Conservation (phyloP, 2,888 invertebrate species). For the Cheilosia vulpina region DNA sequence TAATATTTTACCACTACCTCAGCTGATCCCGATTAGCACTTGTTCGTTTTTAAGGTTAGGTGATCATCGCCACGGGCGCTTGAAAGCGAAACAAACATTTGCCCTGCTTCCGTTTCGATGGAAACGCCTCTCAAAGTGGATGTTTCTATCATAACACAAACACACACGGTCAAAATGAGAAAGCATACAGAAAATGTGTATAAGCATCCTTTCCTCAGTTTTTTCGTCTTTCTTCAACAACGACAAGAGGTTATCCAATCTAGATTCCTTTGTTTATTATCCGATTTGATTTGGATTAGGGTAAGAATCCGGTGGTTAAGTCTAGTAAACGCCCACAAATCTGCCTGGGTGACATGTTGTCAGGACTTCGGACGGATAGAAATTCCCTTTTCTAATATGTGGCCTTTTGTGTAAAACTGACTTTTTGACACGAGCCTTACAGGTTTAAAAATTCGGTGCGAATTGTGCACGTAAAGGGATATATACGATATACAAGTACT, state of each 20-base stretch:
- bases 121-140: conserved; percentile 45
- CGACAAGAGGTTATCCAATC: conserved; percentile 65
- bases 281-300: conserved; percentile 82
- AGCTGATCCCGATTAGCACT: conserved; percentile 70
- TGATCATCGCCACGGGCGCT: conserved; percentile 63
- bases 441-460: conserved; percentile 50
- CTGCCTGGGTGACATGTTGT: conserved; percentile 49
- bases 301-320: conserved; percentile 81
- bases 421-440: conserved; percentile 60
- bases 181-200: conserved; percentile 19
- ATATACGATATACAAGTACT: conserved; percentile 3
- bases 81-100: conserved; percentile 50
- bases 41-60: conserved; percentile 40
- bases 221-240: conserved; percentile 11
- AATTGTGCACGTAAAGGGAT: conserved; percentile 44
- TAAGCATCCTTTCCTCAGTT: conserved; percentile 4
- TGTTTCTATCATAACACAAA: conserved; percentile 36
- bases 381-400: conserved; percentile 9
- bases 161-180: not conserved
- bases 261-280: conserved; percentile 74
- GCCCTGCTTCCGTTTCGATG: conserved; percentile 71
- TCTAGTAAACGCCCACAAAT: conserved; percentile 82
- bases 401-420: conserved; percentile 46
- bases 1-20: conserved; percentile 68
- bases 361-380: conserved; percentile 46